Evolutionary conservation across 2,888 invertebrate species (phyloP).

Genomic region (Sminthurides aquaticus): DNA sequence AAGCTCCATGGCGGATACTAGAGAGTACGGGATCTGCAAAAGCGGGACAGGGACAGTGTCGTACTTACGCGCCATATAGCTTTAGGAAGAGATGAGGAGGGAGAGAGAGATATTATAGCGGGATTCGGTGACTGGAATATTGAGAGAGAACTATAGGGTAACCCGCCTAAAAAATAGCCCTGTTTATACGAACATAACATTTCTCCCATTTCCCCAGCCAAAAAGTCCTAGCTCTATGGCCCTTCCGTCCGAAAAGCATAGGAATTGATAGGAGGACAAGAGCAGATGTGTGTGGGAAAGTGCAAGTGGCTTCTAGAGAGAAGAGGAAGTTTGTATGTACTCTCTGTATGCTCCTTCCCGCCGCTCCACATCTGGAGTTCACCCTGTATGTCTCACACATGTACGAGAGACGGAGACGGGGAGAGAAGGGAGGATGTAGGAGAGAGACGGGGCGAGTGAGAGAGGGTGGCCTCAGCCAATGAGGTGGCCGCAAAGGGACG

Average conservation of each 20-base stretch:
- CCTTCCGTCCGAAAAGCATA: too few species aligned
- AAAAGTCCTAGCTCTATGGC: too few species aligned
- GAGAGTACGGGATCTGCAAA: too few species aligned
- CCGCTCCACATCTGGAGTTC: not conserved
- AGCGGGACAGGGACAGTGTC: too few species aligned
- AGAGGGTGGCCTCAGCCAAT: constrained; percentile 5
- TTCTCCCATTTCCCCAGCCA: too few species aligned
- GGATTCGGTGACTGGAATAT: not conserved
- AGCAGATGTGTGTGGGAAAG: not conserved
- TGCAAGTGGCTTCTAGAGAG: not conserved
- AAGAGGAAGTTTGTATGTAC: not conserved
- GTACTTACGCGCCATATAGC: too few species aligned
- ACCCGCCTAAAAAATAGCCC: not conserved
- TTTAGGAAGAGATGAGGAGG: not conserved
- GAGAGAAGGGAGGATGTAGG: not conserved
- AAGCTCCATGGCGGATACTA: too few species aligned
- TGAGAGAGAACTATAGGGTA: not conserved
- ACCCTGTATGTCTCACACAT: not conserved
- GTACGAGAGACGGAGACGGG: not conserved
- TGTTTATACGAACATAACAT: not conserved
- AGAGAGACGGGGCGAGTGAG: not conserved
- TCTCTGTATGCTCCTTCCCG: not conserved
- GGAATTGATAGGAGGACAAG: too few species aligned
- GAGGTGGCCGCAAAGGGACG: constrained; percentile 1
- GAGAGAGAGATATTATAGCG: not conserved